phyloP scores from a whole-genome alignment of 2,888 invertebrate species.

The Eucriotettix oculatus region DNA sequence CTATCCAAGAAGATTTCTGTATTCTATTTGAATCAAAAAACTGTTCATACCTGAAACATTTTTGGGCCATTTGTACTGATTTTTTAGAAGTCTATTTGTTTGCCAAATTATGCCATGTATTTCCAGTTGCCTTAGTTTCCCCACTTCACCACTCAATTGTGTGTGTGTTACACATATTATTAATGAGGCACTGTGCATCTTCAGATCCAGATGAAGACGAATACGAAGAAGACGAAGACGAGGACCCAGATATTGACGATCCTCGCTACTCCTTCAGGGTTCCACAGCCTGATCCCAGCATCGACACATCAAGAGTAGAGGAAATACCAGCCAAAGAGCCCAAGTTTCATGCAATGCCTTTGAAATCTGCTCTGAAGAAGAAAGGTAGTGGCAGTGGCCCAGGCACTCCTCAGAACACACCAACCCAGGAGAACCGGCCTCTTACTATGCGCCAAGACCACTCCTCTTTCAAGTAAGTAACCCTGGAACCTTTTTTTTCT shows the following conservation, averaged over 20 bases:
- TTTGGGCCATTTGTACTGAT: too few relatives aligned
- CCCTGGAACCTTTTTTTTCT: background rate
- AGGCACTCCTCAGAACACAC: conserved; percentile 48
- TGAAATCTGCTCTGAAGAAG: conserved; percentile 85
- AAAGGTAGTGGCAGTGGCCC: conserved; percentile 42
- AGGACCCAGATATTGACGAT: conserved; percentile 33
- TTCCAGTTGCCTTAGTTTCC: too few relatives aligned
- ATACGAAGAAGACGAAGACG: conserved; percentile 16
- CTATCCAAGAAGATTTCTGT: too few relatives aligned
- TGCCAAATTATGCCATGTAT: too few relatives aligned
- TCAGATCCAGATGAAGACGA: conserved; percentile 28
- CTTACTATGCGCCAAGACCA: conserved; percentile 55
- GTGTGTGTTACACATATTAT: too few relatives aligned
- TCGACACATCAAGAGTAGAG: conserved; percentile 72
- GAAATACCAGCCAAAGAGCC: conserved; percentile 90
- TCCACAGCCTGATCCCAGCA: conserved; percentile 45
- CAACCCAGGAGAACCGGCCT: conserved; percentile 52
- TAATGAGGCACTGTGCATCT: too few relatives aligned
- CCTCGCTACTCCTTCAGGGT: conserved; percentile 34
- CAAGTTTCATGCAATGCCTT: conserved; percentile 75
- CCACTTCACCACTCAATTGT: too few relatives aligned
- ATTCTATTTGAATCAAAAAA: too few relatives aligned
- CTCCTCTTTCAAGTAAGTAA: conserved; percentile 63
- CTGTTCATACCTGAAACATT: too few relatives aligned
- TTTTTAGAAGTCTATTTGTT: too few relatives aligned